Conservation (phyloP, 2,888 invertebrate genomes). For the Drosophila borealis region DNA sequence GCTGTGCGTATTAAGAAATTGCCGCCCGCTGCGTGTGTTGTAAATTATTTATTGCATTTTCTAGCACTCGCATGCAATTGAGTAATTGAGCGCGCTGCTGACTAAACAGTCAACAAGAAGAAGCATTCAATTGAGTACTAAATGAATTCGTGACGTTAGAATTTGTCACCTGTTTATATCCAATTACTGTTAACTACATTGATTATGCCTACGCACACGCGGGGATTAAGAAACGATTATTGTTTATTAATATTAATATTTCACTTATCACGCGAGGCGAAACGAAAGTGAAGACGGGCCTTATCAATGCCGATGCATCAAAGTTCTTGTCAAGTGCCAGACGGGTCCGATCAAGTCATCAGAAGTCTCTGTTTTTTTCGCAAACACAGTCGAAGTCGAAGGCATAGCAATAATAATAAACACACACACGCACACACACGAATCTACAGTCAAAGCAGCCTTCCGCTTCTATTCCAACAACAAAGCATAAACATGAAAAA, state of each 20-base stretch:
- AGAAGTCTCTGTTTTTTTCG: background rate
- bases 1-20: constrained; percentile 29
- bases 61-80: constrained; percentile 26
- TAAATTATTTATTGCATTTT: constrained; percentile 51
- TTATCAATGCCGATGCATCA: constrained; percentile 63
- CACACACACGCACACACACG: background rate
- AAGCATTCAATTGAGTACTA: constrained; percentile 28
- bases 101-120: constrained; percentile 33
- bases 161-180: constrained; percentile 27
- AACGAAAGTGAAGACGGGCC: constrained; percentile 41
- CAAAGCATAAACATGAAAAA: constrained; percentile 36
- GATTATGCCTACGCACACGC: constrained; percentile 4
- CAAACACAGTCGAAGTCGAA: background rate
- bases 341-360: constrained; percentile 41
- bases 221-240: constrained; percentile 20
- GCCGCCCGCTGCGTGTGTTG: constrained; percentile 27
- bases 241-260: constrained; percentile 7
- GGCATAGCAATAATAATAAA: constrained; percentile 1
- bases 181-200: constrained; percentile 1
- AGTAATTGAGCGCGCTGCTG: constrained; percentile 16
- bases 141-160: constrained; percentile 50
- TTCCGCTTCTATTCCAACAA: constrained; percentile 15
- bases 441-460: constrained; percentile 25
- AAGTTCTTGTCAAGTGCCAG: constrained; percentile 42
- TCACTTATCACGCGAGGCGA: constrained; percentile 25